These are phyloP conservation scores for Gephyroberyx darwinii DNA, from an alignment of 2,797 vertebrate species.

Conservation along the genomic window DNA sequence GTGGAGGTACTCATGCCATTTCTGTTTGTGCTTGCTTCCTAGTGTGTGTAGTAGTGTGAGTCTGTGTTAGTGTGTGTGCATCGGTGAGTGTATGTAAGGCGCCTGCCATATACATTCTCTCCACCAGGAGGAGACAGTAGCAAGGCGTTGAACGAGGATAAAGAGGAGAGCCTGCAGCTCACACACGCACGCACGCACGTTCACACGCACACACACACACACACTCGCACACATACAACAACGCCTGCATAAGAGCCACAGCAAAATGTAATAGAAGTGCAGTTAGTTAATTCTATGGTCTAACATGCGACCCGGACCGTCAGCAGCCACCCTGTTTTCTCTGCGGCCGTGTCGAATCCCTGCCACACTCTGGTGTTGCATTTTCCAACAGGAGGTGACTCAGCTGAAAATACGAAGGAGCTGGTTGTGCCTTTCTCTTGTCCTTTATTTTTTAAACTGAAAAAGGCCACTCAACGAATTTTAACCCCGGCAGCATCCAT, in stretches of 20 bases:
- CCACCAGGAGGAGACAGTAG: constrained; percentile 74
- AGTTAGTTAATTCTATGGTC: constrained; percentile 60
- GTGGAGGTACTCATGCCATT: constrained; percentile 49
- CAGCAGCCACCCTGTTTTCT: constrained; percentile 45
- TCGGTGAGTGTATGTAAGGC: constrained; percentile 28
- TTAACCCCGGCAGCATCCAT: background rate
- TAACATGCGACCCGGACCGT: constrained; percentile 44
- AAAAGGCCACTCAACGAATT: constrained; percentile 70
- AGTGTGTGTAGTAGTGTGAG: constrained; percentile 33
- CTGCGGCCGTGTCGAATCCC: constrained; percentile 23
- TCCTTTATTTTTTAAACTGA: constrained; percentile 18
- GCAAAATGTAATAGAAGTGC: constrained; percentile 78
- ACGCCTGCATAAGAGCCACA: constrained; percentile 76
- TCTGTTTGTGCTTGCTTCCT: constrained; percentile 73
- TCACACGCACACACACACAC: constrained; percentile 31
- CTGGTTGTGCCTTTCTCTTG: constrained; percentile 35
- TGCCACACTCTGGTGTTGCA: constrained; percentile 15
- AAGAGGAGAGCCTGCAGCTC: constrained; percentile 52
- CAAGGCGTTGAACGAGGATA: constrained; percentile 52
- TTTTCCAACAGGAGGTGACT: constrained; percentile 55
- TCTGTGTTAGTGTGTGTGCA: constrained; percentile 42
- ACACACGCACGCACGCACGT: constrained; percentile 25
- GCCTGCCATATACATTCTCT: constrained; percentile 76
- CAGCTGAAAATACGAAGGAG: constrained; percentile 22
- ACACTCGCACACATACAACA: constrained; percentile 46